Percentiles rank a stretch among this genome's conserved stretches.
Conservation (phyloP, 2,888 invertebrate genomes). For the Drosophila trichaetosa region DNA sequence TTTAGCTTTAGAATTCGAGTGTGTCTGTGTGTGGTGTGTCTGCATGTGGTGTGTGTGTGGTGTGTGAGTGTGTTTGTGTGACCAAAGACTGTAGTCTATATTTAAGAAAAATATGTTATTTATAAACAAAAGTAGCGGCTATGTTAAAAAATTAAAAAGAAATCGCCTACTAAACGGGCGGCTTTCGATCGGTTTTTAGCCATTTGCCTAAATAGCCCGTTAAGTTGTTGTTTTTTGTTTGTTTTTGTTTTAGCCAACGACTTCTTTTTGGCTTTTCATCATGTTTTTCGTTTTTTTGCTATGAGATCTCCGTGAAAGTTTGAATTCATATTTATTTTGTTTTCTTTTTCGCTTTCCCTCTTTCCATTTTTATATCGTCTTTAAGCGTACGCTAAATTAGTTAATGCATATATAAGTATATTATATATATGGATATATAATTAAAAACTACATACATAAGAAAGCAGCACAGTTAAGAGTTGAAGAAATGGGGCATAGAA, state of each 20-base stretch:
- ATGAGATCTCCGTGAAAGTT: slow-evolving; percentile 84
- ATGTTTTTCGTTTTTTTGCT: slow-evolving; percentile 70
- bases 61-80: slow-evolving; percentile 27
- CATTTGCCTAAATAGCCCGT: slow-evolving; percentile 6
- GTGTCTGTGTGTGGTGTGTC: slow-evolving; percentile 21
- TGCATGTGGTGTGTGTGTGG: slow-evolving; percentile 9
- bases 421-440: slow-evolving; percentile 37
- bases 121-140: slow-evolving; percentile 65
- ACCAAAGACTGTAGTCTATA: slow-evolving; percentile 35
- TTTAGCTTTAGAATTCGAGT: slow-evolving; percentile 22
- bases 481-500: slow-evolving; percentile 32
- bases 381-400: slow-evolving; percentile 53
- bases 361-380: slow-evolving; percentile 20
- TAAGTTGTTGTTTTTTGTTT: background rate
- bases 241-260: slow-evolving; percentile 22
- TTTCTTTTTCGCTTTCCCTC: slow-evolving; percentile 23
- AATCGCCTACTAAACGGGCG: slow-evolving; percentile 31
- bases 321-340: slow-evolving; percentile 74
- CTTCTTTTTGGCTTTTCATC: slow-evolving; percentile 51
- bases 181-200: background rate
- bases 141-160: slow-evolving; percentile 54
- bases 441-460: slow-evolving; percentile 77
- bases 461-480: slow-evolving; percentile 73
- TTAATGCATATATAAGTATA: slow-evolving; percentile 46
- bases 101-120: slow-evolving; percentile 60